Conservation (phyloP, 2,797 vertebrate species). For the Hemitrygon akajei region DNA sequence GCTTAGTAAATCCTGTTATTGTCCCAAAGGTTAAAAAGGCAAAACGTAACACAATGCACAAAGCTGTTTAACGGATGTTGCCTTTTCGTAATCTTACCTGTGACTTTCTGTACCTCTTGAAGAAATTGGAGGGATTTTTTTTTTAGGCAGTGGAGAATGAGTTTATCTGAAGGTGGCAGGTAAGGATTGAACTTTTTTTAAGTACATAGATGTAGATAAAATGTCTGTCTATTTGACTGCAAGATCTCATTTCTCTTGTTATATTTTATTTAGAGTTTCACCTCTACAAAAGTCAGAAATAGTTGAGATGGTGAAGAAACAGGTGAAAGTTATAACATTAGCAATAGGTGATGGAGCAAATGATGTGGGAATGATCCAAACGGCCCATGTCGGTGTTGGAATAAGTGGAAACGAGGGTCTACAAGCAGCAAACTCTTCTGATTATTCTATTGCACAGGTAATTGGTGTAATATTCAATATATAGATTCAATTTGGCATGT, state of each 20-base stretch:
- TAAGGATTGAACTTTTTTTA: background rate
- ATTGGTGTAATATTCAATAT: conserved; percentile 28
- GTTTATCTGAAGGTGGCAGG: background rate
- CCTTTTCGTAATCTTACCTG: background rate
- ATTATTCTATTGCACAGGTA: conserved; percentile 97
- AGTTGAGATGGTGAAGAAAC: conserved; percentile 97
- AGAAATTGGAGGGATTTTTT: background rate
- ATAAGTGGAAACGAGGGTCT: conserved; percentile 97
- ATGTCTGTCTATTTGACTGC: background rate
- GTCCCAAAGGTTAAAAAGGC: background rate
- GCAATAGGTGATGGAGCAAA: conserved; percentile 97
- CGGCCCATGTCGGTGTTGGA: conserved; percentile 90
- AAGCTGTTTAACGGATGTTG: background rate
- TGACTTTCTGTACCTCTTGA: background rate
- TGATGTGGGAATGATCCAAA: conserved; percentile 98
- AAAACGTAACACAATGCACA: background rate
- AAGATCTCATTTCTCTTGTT: background rate
- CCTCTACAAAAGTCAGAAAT: conserved; percentile 99
- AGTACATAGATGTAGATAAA: background rate
- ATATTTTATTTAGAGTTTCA: conserved; percentile 71
- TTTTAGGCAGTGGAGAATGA: background rate
- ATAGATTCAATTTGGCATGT: background rate
- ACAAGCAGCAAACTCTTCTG: conserved; percentile 95
- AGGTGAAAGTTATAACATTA: conserved; percentile 91
- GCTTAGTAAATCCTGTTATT: no score